Conservation (phyloP, 2,888 invertebrate species). For the Aspidiotus rigidus region DNA sequence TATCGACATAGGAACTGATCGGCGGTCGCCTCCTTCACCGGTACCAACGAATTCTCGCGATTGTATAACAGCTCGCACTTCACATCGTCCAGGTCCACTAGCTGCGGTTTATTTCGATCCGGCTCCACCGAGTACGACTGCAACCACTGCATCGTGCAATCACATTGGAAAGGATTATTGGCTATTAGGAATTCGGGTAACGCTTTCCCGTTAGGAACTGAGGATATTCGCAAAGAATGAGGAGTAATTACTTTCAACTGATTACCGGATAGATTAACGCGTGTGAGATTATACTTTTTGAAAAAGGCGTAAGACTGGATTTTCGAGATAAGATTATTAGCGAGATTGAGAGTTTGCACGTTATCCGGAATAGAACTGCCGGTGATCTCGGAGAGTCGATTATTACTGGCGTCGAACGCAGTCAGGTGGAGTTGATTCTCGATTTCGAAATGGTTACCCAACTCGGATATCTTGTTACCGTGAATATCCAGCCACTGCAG, state of each 20-base stretch:
- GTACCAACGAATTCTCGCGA: conserved; percentile 59
- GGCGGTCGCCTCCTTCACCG: conserved; percentile 63
- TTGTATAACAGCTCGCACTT: conserved; percentile 72
- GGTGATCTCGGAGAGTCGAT: conserved; percentile 69
- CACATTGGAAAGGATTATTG: conserved; percentile 77
- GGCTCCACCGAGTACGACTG: conserved; percentile 65
- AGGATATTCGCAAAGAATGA: conserved; percentile 64
- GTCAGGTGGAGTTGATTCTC: conserved; percentile 68
- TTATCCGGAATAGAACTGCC: conserved; percentile 75
- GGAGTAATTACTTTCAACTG: conserved; percentile 66
- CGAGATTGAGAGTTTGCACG: conserved; percentile 65
- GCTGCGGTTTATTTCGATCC: conserved; percentile 66
- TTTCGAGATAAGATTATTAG: conserved; percentile 70
- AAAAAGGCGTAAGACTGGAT: conserved; percentile 80
- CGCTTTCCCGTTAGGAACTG: conserved; percentile 60
- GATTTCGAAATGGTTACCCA: conserved; percentile 76
- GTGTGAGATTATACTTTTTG: conserved; percentile 72
- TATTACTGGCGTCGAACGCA: conserved; percentile 73
- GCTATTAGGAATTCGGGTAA: conserved; percentile 75
- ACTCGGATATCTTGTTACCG: conserved; percentile 69
- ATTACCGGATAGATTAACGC: conserved; percentile 72
- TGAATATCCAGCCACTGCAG: conserved; percentile 78
- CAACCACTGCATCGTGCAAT: conserved; percentile 85
- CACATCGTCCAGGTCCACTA: conserved; percentile 73
- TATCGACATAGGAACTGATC: conserved; percentile 79